Conservation (phyloP, 2,113 vertebrate species). For the Anguilla japonica region DNA sequence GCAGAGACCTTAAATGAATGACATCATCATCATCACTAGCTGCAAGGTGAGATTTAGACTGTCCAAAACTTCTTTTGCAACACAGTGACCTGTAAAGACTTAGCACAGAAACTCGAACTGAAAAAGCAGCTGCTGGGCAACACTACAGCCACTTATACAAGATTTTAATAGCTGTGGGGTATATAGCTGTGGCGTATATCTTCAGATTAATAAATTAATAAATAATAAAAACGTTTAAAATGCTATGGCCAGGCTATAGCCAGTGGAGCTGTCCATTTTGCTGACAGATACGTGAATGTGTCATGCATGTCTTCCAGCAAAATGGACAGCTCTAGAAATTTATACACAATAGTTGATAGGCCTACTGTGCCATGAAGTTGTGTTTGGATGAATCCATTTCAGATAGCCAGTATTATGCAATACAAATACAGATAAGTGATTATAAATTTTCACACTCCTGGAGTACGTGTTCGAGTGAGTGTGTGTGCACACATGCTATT, state of each 20-base stretch:
- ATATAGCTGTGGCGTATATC: too few species aligned
- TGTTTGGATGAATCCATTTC: too few species aligned
- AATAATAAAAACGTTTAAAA: not conserved
- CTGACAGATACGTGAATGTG: slow-evolving; percentile 8
- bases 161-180: too few species aligned
- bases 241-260: not conserved
- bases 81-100: not conserved
- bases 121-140: too few species aligned
- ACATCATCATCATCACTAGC: too few species aligned
- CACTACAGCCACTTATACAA: too few species aligned
- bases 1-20: too few species aligned
- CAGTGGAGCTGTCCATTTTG: not conserved
- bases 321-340: not conserved
- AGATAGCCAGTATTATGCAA: too few species aligned
- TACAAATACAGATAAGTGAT: not conserved
- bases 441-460: not conserved
- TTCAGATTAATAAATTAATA: too few species aligned
- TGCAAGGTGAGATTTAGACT: too few species aligned
- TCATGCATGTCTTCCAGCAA: not conserved
- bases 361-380: too few species aligned
- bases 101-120: not conserved
- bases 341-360: not conserved
- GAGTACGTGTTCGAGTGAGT: not conserved
- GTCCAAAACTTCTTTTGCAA: not conserved
- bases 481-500: too few species aligned